Evolutionary conservation across 2,113 vertebrate genomes (phyloP).

Genomic region (Lagopus muta): DNA sequence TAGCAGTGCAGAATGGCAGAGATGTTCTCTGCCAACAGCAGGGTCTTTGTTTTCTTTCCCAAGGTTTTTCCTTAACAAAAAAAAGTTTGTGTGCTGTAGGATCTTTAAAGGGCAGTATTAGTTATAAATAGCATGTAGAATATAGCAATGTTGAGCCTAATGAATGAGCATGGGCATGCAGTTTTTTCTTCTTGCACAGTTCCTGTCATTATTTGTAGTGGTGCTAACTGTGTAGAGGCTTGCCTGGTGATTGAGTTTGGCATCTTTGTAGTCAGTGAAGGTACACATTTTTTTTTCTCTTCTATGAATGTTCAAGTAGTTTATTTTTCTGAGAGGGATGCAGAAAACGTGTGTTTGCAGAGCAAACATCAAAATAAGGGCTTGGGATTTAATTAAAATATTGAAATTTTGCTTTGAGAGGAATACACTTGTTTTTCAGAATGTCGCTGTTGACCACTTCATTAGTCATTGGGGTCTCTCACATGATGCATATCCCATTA

Average conservation of each 20-base stretch:
- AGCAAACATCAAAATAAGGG: background rate
- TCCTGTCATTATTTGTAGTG: background rate
- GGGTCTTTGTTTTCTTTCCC: slow-evolving; percentile 12
- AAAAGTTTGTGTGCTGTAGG: background rate
- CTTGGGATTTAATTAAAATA: background rate
- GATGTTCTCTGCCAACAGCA: background rate
- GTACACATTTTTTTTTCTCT: background rate
- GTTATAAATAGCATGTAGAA: background rate
- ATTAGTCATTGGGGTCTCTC: background rate
- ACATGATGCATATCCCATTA: no score
- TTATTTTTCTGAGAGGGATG: background rate
- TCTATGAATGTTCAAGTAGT: background rate
- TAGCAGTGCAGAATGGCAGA: background rate
- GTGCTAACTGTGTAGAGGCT: background rate
- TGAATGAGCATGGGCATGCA: background rate
- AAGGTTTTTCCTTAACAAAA: background rate
- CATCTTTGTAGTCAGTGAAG: background rate
- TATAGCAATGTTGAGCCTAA: background rate
- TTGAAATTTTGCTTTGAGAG: background rate
- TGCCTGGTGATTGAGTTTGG: background rate
- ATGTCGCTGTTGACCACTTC: background rate
- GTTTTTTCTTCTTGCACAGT: background rate
- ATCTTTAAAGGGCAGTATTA: background rate
- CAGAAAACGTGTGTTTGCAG: background rate
- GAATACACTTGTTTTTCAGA: background rate